Conservation (phyloP, 2,888 invertebrate species). For the Apocheima hispidaria region DNA sequence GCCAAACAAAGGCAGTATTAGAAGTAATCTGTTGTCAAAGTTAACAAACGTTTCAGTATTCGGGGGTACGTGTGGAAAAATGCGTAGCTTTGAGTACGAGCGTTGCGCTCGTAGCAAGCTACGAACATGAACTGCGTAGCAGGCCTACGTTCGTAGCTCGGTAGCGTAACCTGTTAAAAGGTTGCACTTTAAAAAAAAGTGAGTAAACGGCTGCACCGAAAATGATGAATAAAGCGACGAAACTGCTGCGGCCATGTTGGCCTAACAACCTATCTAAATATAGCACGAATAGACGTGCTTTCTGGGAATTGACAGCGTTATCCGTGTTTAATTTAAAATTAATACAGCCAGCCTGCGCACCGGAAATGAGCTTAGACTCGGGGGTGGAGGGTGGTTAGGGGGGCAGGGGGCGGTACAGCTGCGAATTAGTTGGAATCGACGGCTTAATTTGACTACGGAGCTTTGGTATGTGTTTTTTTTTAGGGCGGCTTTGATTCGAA, state of each 20-base stretch:
- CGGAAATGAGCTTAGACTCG: slow-evolving; percentile 89
- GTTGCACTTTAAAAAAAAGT: too few relatives aligned
- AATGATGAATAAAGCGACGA: not conserved
- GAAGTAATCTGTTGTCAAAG: too few relatives aligned
- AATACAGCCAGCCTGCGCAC: slow-evolving; percentile 89
- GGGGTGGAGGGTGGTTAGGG: slow-evolving; percentile 50
- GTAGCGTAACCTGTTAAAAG: not conserved
- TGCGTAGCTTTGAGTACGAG: not conserved
- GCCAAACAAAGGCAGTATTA: too few relatives aligned
- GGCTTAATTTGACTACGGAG: slow-evolving; percentile 33
- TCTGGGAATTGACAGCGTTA: slow-evolving; percentile 66
- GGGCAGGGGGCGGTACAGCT: slow-evolving; percentile 49
- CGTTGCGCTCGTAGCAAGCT: not conserved
- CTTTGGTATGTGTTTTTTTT: slow-evolving; percentile 25
- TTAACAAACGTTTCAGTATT: too few relatives aligned
- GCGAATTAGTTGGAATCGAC: slow-evolving; percentile 65
- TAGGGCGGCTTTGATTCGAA: slow-evolving; percentile 6
- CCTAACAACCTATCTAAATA: not conserved
- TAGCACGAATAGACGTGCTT: slow-evolving; percentile 9
- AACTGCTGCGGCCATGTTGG: not conserved
- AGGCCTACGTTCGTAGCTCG: not conserved
- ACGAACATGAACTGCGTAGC: not conserved
- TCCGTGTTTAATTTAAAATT: slow-evolving; percentile 89
- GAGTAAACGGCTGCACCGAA: not conserved
- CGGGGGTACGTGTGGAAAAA: too few relatives aligned